phyloP scores from a whole-genome alignment of 2,113 vertebrate genomes.

The Lophura nycthemera region DNA sequence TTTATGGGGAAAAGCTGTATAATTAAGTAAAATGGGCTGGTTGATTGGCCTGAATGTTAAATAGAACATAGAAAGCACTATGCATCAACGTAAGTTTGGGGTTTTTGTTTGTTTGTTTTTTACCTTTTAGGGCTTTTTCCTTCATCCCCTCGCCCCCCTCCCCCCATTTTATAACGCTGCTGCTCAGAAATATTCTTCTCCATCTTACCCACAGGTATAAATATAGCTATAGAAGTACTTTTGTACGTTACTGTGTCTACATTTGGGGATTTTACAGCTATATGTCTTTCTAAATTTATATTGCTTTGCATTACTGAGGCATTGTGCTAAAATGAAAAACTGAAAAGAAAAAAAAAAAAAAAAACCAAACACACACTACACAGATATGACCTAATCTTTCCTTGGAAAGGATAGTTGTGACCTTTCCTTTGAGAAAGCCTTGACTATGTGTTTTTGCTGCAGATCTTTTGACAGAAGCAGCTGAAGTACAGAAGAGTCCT shows the following conservation, averaged over 20 bases:
- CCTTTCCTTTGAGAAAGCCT: not conserved
- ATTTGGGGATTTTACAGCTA: not conserved
- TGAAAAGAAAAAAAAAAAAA: not conserved
- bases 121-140: not conserved
- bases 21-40: not conserved
- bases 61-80: not conserved
- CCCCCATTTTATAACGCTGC: not conserved
- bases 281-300: not conserved
- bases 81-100: not conserved
- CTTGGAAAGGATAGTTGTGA: not conserved
- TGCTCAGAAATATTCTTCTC: not conserved
- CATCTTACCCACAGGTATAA: not conserved
- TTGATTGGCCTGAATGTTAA: not conserved
- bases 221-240: not conserved
- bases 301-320: not conserved
- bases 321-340: not conserved
- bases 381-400: not conserved
- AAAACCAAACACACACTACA: not conserved
- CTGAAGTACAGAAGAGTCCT: not conserved
- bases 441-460: not conserved
- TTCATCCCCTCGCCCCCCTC: no score
- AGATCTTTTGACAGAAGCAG: not conserved
- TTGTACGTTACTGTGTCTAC: not conserved
- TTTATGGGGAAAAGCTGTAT: not conserved
- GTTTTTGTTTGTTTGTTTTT: not conserved